These are phyloP conservation scores for Aphelenchoides bicaudatus DNA, from an alignment of 2,888 invertebrate genomes.

Conservation along the genomic window DNA sequence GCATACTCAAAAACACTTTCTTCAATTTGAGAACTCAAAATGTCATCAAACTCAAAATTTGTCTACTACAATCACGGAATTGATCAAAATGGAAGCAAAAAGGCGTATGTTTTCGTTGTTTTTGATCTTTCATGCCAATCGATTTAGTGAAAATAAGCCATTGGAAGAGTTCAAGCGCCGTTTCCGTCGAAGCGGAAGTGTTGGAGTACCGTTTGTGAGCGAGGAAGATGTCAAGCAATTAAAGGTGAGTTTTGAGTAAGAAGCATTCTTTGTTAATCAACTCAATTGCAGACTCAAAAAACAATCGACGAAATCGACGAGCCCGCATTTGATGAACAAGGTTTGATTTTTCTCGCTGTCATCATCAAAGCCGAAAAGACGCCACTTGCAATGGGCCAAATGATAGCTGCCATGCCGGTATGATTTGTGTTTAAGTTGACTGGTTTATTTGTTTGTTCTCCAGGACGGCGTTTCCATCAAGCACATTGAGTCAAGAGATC, in stretches of 20 bases:
- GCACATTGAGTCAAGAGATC: conserved; percentile 43
- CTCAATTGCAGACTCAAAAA: conserved; percentile 25
- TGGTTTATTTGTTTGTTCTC: not conserved
- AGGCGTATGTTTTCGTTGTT: no score
- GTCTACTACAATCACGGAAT: conserved; percentile 44
- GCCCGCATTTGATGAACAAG: conserved; percentile 39
- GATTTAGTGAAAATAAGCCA: conserved; percentile 26
- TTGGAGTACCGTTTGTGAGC: conserved; percentile 60
- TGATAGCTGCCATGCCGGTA: conserved; percentile 49
- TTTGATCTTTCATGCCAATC: no score
- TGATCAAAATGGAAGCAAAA: conserved; percentile 14
- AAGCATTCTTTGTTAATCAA: conserved; percentile 7
- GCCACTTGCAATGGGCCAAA: conserved; percentile 31
- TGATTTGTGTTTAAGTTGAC: conserved; percentile 15
- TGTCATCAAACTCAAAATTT: conserved; percentile 58
- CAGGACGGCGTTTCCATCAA: conserved; percentile 33
- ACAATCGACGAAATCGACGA: conserved; percentile 47
- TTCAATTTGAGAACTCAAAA: no score
- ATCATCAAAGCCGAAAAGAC: conserved; percentile 46
- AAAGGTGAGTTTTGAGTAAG: conserved; percentile 20
- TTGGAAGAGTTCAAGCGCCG: conserved; percentile 59
- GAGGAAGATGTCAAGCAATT: conserved; percentile 50
- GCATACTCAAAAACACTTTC: no score
- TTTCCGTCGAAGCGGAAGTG: conserved; percentile 57
- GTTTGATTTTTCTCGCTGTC: conserved; percentile 45